Evolutionary conservation across 1,140 invertebrate genomes (phyloP).

Genomic region (Laupala kohalensis): DNA sequence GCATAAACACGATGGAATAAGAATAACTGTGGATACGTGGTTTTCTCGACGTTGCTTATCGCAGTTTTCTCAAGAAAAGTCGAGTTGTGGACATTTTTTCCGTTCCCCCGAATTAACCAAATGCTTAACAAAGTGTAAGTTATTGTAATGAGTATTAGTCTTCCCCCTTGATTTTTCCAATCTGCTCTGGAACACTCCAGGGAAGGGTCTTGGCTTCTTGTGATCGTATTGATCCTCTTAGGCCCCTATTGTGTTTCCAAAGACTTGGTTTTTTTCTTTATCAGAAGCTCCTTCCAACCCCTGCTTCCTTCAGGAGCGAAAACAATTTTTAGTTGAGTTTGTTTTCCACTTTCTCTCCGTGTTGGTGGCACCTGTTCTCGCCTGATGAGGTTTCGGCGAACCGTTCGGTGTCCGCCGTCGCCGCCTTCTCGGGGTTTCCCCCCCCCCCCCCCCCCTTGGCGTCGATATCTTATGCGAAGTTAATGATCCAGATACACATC

Average conservation of each 20-base stretch:
- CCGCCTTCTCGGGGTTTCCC: no score
- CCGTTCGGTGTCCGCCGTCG: no score
- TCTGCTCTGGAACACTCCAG: neutral
- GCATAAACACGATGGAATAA: no score
- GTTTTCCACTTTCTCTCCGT: neutral
- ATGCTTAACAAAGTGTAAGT: no score
- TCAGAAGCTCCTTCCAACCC: neutral
- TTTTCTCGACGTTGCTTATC: no score
- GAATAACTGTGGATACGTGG: no score
- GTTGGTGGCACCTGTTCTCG: neutral
- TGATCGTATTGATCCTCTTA: neutral
- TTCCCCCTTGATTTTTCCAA: neutral
- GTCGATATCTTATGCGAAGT: neutral
- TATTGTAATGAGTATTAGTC: no score
- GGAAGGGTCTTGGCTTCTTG: neutral
- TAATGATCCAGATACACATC: neutral
- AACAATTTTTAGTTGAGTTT: neutral
- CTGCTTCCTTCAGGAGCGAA: no score
- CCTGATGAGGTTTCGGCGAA: neutral
- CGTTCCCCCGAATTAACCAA: no score
- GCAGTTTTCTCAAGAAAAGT: no score
- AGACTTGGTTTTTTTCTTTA: neutral
- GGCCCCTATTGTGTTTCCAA: neutral
- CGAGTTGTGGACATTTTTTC: no score
- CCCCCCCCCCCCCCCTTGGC: neutral